Base-by-base conservation (phyloP, 2,888 invertebrate genomes). In the Drosophila macrospina region DNA sequence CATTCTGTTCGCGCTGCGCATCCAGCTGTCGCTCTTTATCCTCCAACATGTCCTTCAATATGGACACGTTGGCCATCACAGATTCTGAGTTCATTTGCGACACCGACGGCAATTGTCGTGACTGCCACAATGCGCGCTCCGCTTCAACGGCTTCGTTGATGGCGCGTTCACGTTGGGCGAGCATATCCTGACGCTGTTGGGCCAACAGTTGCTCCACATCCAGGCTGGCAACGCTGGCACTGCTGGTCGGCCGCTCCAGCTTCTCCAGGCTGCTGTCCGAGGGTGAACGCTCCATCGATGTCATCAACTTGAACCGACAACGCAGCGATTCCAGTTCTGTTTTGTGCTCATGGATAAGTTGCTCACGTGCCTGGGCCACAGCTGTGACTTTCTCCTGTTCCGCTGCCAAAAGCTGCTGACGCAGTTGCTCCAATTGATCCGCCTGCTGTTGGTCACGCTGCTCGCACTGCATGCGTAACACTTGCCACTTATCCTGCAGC, bases 191-290 rank as follows among this genome's bases (percentile, higher is more conserved):
- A 60, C 94, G 95, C 30, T 95, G 93, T 88, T 96, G 95, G 74
- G 94, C 93, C 24, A 96, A 91, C 41, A 95, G 94, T 0, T 94
- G 93, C 79, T 96, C 95, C 41, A 89, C 80, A 51, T 91, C 91
- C 5, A 91, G 77, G 32, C 73, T 76, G 20, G 68, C 74, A 28
- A 80, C 69, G 41, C 88, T 87, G 24, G 89, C 79, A 24, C 89
- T 86, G 79, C 94, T 95, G 71, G 94, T 93, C 0, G 93, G 93
- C 4, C 95, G 93, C 91, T 96, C 96, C 16, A 95, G 94, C 91
- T 95, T 96, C 86, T 97, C 97, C 5, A 96, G 92, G 89, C 95
- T 96, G 2, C 94, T 94, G 78, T 97, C 96, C 5, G 96, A 96
- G 0, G 96, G 96, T 59, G 96, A 96, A 37, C 95, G 93, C 79